phyloP scores from a whole-genome alignment of 2,888 invertebrate genomes.

The Cryptus armator region DNA sequence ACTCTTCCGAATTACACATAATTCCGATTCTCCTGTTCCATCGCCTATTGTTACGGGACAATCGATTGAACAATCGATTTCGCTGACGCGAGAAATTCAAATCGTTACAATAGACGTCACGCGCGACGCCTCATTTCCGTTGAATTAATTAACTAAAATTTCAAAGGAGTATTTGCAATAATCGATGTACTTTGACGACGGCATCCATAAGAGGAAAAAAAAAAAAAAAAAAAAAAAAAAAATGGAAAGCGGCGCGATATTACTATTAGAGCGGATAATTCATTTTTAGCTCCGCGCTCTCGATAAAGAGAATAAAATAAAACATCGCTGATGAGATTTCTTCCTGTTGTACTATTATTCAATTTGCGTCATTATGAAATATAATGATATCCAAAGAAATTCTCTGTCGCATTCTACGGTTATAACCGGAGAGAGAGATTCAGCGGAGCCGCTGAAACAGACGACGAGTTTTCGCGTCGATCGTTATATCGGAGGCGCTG shows the following conservation, averaged over 20 bases:
- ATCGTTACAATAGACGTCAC: no score
- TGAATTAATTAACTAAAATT: background rate
- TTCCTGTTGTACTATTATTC: background rate
- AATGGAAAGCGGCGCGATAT: background rate
- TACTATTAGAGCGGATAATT: conserved; percentile 21
- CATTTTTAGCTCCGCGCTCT: background rate
- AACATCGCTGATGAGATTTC: background rate
- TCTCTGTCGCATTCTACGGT: background rate
- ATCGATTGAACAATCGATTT: background rate
- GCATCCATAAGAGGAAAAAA: background rate
- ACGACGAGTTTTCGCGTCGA: background rate
- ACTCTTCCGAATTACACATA: conserved; percentile 36
- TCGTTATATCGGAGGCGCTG: background rate
- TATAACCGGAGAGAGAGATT: background rate
- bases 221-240: background rate
- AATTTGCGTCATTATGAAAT: background rate
- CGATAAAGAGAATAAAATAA: background rate
- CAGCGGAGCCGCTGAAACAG: background rate
- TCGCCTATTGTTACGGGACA: conserved; percentile 17
- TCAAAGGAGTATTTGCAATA: background rate
- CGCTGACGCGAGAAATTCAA: no score
- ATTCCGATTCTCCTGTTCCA: conserved; percentile 23
- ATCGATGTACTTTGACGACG: background rate
- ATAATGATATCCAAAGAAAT: background rate
- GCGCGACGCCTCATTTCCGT: background rate